A percentile compares a stretch with the other conserved stretches of the same genome.
These are phyloP conservation scores for Prinia subflava DNA, from an alignment of 2,113 vertebrate genomes.

Conservation along the genomic window DNA sequence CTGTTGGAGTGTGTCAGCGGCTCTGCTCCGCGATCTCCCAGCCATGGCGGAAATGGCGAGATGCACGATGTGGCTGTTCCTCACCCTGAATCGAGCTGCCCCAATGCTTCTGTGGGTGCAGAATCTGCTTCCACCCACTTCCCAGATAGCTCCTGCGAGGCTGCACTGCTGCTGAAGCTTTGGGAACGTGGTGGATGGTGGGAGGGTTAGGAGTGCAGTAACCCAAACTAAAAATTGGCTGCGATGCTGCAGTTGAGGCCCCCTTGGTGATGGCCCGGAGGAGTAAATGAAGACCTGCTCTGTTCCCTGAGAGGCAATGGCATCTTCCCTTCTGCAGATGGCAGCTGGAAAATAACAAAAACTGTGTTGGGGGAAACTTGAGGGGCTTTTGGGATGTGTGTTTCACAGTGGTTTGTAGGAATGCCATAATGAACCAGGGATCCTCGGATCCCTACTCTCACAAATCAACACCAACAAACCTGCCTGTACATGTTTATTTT, in stretches of 20 bases:
- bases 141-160: neutral
- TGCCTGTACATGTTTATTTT: neutral
- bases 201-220: neutral
- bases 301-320: neutral
- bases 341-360: neutral
- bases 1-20: neutral
- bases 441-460: no score
- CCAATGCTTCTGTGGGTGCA: rapidly evolving
- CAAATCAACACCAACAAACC: neutral
- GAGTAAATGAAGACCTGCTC: neutral
- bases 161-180: neutral
- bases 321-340: neutral
- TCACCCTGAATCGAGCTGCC: neutral
- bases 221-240: neutral
- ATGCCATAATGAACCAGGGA: neutral
- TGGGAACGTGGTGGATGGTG: neutral
- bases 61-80: neutral
- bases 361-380: neutral
- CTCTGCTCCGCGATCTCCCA: rapidly evolving
- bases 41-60: rapidly evolving
- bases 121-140: neutral
- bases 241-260: neutral
- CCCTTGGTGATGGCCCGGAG: neutral
- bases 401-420: neutral
- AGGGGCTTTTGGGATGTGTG: neutral